These are phyloP conservation scores for Cephalopterus ornatus DNA, from an alignment of 2,113 vertebrate genomes.

Conservation along the genomic window DNA sequence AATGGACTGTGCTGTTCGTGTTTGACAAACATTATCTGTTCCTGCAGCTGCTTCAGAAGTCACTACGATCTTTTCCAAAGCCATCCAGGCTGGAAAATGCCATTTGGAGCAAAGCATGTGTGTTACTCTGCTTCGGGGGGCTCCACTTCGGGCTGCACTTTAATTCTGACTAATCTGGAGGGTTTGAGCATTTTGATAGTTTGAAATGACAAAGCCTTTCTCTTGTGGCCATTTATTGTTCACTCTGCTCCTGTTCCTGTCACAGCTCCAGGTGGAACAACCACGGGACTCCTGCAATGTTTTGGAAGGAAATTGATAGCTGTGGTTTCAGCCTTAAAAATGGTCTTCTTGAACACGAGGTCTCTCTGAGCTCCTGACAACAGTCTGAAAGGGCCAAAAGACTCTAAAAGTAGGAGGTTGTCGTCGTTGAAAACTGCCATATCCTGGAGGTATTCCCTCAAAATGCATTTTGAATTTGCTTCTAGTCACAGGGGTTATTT, in stretches of 20 bases:
- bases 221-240: accelerated
- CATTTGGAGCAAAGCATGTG: not conserved
- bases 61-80: not conserved
- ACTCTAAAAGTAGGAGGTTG: not conserved
- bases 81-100: not conserved
- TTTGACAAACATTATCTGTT: not conserved
- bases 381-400: not conserved
- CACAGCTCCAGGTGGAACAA: not conserved
- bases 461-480: not conserved
- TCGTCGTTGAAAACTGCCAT: not conserved
- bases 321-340: not conserved
- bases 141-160: not conserved
- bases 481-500: not conserved
- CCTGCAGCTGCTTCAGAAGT: not conserved
- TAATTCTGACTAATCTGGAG: not conserved
- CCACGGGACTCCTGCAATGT: not conserved
- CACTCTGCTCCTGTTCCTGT: not conserved
- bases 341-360: not conserved
- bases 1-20: not conserved
- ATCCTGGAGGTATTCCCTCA: not conserved
- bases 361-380: not conserved
- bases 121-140: not conserved
- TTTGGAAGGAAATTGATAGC: not conserved
- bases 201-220: not conserved
- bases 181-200: not conserved